Evolutionary conservation across 2,888 invertebrate genomes (phyloP).

Genomic region (Lumbricus terrestris): DNA sequence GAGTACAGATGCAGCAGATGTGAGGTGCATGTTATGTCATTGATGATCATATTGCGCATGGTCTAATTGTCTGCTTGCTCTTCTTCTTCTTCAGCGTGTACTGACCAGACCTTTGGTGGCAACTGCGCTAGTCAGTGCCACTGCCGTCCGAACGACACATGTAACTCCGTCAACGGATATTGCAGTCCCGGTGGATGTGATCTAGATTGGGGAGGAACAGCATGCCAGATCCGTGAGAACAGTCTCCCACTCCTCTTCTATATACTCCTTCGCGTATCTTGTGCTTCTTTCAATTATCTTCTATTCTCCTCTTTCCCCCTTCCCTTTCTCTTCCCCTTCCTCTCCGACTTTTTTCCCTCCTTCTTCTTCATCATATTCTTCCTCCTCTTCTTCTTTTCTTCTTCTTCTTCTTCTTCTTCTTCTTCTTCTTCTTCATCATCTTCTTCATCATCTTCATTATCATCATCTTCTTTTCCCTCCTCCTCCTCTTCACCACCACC

Average conservation of each 20-base stretch:
- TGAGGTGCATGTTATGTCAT: background rate
- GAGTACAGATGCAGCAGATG: background rate
- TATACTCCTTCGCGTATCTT: background rate
- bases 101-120: slow-evolving; percentile 44
- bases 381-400: background rate
- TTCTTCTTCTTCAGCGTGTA: slow-evolving; percentile 44
- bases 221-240: slow-evolving; percentile 51
- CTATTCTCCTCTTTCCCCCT: background rate
- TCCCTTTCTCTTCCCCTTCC: background rate
- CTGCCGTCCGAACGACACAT: slow-evolving; percentile 47
- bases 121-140: slow-evolving; percentile 51
- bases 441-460: too few relatives aligned
- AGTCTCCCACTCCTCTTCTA: background rate
- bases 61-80: too few relatives aligned
- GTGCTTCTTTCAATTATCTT: background rate
- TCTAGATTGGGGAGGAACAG: slow-evolving; percentile 48
- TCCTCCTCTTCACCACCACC: too few relatives aligned
- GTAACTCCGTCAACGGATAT: slow-evolving; percentile 48
- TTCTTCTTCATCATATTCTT: background rate
- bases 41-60: background rate
- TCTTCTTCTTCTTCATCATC: background rate
- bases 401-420: background rate
- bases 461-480: too few relatives aligned
- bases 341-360: background rate
- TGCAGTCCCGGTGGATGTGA: slow-evolving; percentile 47